A percentile compares a stretch with the other conserved stretches of the same genome.
phyloP scores from a whole-genome alignment of 2,113 vertebrate genomes.

The Rutilus rutilus region DNA sequence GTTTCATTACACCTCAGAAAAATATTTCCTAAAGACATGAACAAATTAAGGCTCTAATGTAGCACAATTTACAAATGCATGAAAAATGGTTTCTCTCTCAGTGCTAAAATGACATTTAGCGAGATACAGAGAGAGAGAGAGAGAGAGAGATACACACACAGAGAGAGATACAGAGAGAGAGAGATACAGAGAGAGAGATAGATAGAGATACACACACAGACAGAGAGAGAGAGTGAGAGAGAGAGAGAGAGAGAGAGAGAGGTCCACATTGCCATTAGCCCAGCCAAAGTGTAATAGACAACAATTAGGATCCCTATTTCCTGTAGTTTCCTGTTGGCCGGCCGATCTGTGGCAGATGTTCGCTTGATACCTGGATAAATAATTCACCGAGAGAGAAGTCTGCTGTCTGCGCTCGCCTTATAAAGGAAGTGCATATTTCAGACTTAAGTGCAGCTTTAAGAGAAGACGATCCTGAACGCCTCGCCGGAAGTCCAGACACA shows the following conservation, averaged over 20 bases:
- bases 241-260: slow-evolving; percentile 20
- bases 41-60: too few species aligned
- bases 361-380: slow-evolving; percentile 51
- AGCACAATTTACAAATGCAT: neutral
- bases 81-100: neutral
- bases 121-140: too few species aligned
- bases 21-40: too few species aligned
- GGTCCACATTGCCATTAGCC: slow-evolving; percentile 30
- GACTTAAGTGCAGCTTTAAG: slow-evolving; percentile 55
- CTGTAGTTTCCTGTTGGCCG: slow-evolving; percentile 45
- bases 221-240: neutral
- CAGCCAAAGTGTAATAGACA: slow-evolving; percentile 41
- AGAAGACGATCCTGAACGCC: neutral
- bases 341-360: neutral
- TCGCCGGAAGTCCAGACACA: neutral
- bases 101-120: neutral
- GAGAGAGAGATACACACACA: too few species aligned
- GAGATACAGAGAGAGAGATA: too few species aligned
- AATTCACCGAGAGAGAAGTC: slow-evolving; percentile 46
- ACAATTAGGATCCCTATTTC: slow-evolving; percentile 50
- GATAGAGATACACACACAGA: too few species aligned
- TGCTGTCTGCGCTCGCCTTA: slow-evolving; percentile 28
- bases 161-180: too few species aligned
- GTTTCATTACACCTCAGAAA: too few species aligned
- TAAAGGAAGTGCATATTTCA: slow-evolving; percentile 49